Evolutionary conservation across 2,888 invertebrate genomes (phyloP).

Genomic region (Drepanosiphum platanoidis): DNA sequence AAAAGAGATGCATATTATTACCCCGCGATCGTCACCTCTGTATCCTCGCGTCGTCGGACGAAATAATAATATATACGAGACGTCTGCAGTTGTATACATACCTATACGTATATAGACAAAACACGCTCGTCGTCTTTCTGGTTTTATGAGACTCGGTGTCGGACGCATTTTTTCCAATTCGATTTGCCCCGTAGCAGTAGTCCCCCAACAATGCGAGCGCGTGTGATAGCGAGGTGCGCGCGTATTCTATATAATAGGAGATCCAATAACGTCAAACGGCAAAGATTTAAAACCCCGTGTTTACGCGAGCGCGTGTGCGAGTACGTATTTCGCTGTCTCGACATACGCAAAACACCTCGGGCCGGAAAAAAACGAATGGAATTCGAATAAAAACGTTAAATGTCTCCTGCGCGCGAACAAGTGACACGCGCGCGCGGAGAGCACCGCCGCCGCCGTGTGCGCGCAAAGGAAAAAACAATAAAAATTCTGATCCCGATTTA

Average conservation of each 20-base stretch:
- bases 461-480: conserved; percentile 52
- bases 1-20: conserved; percentile 6
- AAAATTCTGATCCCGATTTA: conserved; percentile 61
- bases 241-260: conserved; percentile 2
- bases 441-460: not conserved
- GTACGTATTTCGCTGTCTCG: not conserved
- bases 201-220: not conserved
- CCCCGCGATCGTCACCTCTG: not conserved
- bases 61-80: not conserved
- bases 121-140: not conserved
- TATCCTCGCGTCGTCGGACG: no score
- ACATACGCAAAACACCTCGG: conserved; percentile 49
- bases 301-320: not conserved
- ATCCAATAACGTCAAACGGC: conserved; percentile 61
- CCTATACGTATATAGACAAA: not conserved
- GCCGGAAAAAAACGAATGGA: conserved; percentile 44
- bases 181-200: conserved; percentile 16
- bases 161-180: conserved; percentile 42
- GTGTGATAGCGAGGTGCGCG: not conserved
- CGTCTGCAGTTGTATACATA: not conserved
- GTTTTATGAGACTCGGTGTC: conserved; percentile 26
- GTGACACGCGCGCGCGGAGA: conserved; percentile 8
- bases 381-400: conserved; percentile 62
- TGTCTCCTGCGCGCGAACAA: conserved; percentile 32
- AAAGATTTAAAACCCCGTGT: conserved; percentile 30